phyloP scores from a whole-genome alignment of 1,140 invertebrate species.

The Orchestia grillus region DNA sequence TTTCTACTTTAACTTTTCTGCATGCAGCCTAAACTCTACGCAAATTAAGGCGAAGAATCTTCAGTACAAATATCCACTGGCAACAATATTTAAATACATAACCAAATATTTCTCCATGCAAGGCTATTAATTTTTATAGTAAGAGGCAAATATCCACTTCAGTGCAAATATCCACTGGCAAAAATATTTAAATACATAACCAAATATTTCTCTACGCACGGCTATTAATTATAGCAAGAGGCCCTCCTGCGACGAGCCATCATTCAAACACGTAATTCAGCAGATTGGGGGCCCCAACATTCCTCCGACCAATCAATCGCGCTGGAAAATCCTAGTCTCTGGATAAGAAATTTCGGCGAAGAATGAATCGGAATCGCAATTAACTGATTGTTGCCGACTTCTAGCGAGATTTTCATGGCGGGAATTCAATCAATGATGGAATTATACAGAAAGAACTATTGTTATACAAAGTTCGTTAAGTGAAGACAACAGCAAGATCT shows the following conservation, averaged over 20 bases:
- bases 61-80: too few relatives aligned
- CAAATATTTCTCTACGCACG: too few relatives aligned
- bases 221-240: not conserved
- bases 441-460: not conserved
- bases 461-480: not conserved
- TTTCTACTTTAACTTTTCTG: too few relatives aligned
- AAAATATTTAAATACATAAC: too few relatives aligned
- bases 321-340: not conserved
- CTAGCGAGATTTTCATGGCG: not conserved
- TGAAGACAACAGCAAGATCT: not conserved
- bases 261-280: not conserved
- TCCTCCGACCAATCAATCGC: not conserved
- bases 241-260: not conserved
- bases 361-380: not conserved
- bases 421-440: not conserved
- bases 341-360: not conserved
- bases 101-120: too few relatives aligned
- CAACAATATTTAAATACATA: too few relatives aligned
- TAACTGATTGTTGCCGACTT: not conserved
- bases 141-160: too few relatives aligned
- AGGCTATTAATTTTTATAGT: too few relatives aligned
- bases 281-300: not conserved
- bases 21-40: too few relatives aligned
- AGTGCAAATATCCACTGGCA: too few relatives aligned
- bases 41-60: too few relatives aligned